These are phyloP conservation scores for Plebejus melissa DNA, from an alignment of 2,888 invertebrate genomes.

Conservation along the genomic window DNA sequence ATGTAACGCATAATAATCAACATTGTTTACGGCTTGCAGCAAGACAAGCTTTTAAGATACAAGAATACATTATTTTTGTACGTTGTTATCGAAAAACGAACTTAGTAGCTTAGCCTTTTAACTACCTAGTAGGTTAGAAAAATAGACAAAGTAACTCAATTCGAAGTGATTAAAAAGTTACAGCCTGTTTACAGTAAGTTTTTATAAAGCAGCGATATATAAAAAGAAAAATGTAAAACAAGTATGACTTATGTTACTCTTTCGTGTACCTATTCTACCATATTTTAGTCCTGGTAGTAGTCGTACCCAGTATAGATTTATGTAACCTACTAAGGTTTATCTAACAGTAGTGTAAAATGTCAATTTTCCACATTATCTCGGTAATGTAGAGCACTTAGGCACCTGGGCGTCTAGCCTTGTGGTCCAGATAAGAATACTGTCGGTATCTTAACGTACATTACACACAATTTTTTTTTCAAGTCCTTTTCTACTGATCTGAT, in stretches of 20 bases:
- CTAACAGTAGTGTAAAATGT: background rate
- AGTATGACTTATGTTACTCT: no score
- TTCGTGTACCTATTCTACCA: background rate
- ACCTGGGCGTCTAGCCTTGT: constrained; percentile 20
- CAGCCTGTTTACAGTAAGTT: no score
- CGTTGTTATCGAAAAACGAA: background rate
- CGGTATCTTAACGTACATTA: background rate
- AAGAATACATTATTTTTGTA: background rate
- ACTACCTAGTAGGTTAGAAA: no score
- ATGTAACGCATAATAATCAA: constrained; percentile 33
- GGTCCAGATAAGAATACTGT: constrained; percentile 15
- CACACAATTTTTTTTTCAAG: background rate
- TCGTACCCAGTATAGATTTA: background rate
- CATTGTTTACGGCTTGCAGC: background rate
- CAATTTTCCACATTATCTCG: constrained; percentile 13
- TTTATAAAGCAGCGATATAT: no score
- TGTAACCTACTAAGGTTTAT: background rate
- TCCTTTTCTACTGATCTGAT: background rate
- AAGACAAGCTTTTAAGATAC: constrained; percentile 1
- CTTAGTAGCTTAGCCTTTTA: background rate
- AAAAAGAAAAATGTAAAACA: no score
- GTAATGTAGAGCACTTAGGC: constrained; percentile 19
- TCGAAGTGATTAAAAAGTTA: no score
- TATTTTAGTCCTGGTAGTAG: background rate
- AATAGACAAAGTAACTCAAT: no score